phyloP scores from a whole-genome alignment of 2,888 invertebrate species.

The Eupithecia dodoneata region DNA sequence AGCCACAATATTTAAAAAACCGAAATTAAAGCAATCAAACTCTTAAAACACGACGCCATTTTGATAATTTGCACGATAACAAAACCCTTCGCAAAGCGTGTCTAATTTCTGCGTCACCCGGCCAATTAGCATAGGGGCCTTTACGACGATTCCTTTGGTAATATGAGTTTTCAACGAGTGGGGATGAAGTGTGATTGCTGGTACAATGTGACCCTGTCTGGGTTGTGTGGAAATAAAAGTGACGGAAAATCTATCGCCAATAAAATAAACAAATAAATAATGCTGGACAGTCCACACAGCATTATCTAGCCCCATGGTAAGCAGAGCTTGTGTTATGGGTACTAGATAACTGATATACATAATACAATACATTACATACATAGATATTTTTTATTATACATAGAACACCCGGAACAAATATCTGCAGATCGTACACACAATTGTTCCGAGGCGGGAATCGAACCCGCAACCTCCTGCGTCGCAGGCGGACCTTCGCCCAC shows the following conservation, averaged over 20 bases:
- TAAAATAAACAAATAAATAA: too few species aligned
- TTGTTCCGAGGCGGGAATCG: too few species aligned
- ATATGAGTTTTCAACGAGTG: constrained; percentile 41
- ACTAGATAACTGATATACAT: too few species aligned
- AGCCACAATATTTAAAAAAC: not conserved
- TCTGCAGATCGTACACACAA: too few species aligned
- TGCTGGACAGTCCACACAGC: too few species aligned
- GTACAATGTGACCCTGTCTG: constrained; percentile 6
- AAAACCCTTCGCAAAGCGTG: constrained; percentile 37
- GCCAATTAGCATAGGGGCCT: constrained; percentile 55
- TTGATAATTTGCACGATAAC: constrained; percentile 24
- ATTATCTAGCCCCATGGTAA: too few species aligned
- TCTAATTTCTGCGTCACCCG: constrained; percentile 57
- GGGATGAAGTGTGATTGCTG: constrained; percentile 24
- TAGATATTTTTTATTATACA: too few species aligned
- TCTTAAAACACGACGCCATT: constrained; percentile 19
- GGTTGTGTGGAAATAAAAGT: constrained; percentile 3
- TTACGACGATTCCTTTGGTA: constrained; percentile 51
- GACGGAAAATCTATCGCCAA: not conserved
- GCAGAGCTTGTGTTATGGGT: too few species aligned
- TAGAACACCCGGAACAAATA: too few species aligned
- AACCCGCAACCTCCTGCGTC: too few species aligned
- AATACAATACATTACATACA: too few species aligned
- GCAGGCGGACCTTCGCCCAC: too few species aligned
- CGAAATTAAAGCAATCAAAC: constrained; percentile 3